Evolutionary conservation across 2,888 invertebrate genomes (phyloP), one percentile per base, ranked within the genome.

Genomic region (Zygaena filipendulae): DNA sequence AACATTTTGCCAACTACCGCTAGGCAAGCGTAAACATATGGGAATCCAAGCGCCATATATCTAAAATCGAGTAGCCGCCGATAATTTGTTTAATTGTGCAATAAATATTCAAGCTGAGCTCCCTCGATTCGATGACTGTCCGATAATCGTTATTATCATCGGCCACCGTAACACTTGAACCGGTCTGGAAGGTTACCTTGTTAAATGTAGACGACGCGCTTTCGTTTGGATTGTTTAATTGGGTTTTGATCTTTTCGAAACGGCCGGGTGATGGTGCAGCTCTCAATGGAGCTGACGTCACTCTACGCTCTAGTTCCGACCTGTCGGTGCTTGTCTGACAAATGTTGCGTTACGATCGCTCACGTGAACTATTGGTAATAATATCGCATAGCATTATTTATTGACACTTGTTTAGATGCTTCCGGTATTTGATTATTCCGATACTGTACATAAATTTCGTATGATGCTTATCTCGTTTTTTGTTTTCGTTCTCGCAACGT

Each of bases 231-330:
- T 16, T 16, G n/a, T 16, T 4, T 4, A 16, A 16, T 4, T 16
- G 5, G 4, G 16, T 6, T 16, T 4, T 16, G 16, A 16, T 7
- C 16, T 16, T 16, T n/a, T 16, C 16, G 5, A 16, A 6, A 7
- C 16, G 7, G 16, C 16, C 16, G 16, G 16, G 16, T 16, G 16
- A 16, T 16, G 7, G 16, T 7, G 35, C 48, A 48, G 45, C 39
- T 43, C 40, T 58, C 46, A 53, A 54, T 55, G 57, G 50, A 36
- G 40, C 32, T 69, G 69, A 69, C 64, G 67, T 69, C 68, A 70
- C 34, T 43, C 32, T 42, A 63, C 63, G 68, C 64, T 68, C 70
- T 54, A 67, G 66, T 70, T 68, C 40, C 53, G 58, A 63, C 66
- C 44, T 60, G 70, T 64, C 55, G 46, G 49, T 42, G 51, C 50